Evolutionary conservation across 2,888 invertebrate species (phyloP), one percentile per base, ranked within the genome.

Genomic region (Rhogogaster chlorosoma): DNA sequence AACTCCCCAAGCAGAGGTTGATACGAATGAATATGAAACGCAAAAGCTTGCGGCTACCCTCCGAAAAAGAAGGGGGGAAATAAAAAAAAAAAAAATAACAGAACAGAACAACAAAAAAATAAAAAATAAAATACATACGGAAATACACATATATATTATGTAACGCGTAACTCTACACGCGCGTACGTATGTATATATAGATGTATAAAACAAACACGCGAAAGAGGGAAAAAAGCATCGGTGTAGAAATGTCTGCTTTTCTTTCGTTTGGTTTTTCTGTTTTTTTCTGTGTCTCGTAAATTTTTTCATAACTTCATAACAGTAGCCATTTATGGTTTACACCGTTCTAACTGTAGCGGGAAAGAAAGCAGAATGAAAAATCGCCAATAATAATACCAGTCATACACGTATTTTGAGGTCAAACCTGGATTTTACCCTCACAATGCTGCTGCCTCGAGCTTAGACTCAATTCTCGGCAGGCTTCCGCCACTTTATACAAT

Each of bases 331-430:
- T 29, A 32, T 67, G 67, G 67, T 67, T 61, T 26, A 29, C 32
- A 18, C 18, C 10, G 32, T 67, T 67, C 12, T 32, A n/a, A n/a
- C 4, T 15, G 12, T 18, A 3, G 45, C 7, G 0, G n/a, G 73
- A 10, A 9, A 38, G 38, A 73, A 42, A 22, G 15, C 42, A 42
- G 22, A 42, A 73, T 45, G 42, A 42, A 45, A 73, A 73, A 42
- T 38, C 22, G 73, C 3, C 73, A 22, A 73, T 45, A 73, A 45
- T 22, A 73, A 22, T n/a, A n/a, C 2, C 73, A 42, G 73, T 38
- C 42, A 10, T 45, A 38, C 42, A 73, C 26, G 73, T 42, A 73
- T 73, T 42, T 73, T 45, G 26, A 73, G 73, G 73, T 73, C 73
- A 42, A 73, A 73, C 73, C 73, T 26, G 73, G 73, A 73, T 73